These are phyloP conservation scores for Pantherophis guttatus DNA, from an alignment of 2,113 vertebrate species.

Conservation along the genomic window DNA sequence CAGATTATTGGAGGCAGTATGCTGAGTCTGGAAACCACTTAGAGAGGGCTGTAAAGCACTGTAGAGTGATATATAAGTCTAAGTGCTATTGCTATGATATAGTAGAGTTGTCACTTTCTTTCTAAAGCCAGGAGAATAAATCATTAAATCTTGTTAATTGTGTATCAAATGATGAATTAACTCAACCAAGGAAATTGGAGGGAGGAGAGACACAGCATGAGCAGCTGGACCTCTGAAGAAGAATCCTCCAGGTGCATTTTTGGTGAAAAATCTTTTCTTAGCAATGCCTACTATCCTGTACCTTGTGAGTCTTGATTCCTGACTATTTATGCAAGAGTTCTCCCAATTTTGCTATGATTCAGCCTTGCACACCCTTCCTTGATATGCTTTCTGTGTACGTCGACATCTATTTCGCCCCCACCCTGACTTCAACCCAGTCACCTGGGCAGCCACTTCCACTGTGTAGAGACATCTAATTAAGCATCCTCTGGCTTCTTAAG, in stretches of 20 bases:
- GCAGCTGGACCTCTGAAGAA: not conserved
- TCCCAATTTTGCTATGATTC: not conserved
- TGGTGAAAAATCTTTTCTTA: too few species aligned
- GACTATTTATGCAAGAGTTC: not conserved
- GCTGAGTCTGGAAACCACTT: too few species aligned
- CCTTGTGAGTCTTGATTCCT: not conserved
- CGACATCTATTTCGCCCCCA: too few species aligned
- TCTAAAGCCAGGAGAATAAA: not conserved
- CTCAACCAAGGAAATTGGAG: not conserved
- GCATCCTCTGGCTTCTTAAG: not conserved
- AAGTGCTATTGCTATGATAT: too few species aligned
- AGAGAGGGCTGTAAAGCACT: too few species aligned
- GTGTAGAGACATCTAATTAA: not conserved
- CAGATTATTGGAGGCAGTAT: too few species aligned
- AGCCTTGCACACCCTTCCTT: not conserved
- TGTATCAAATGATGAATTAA: not conserved
- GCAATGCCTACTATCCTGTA: not conserved
- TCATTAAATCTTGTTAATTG: not conserved
- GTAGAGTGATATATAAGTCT: too few species aligned
- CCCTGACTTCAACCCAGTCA: not conserved
- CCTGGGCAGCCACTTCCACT: not conserved
- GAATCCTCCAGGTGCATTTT: not conserved
- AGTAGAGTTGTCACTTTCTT: not conserved
- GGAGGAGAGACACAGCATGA: not conserved
- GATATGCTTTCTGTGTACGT: not conserved